Conservation (phyloP, 2,888 invertebrate species). For the Chironomus riparius region DNA sequence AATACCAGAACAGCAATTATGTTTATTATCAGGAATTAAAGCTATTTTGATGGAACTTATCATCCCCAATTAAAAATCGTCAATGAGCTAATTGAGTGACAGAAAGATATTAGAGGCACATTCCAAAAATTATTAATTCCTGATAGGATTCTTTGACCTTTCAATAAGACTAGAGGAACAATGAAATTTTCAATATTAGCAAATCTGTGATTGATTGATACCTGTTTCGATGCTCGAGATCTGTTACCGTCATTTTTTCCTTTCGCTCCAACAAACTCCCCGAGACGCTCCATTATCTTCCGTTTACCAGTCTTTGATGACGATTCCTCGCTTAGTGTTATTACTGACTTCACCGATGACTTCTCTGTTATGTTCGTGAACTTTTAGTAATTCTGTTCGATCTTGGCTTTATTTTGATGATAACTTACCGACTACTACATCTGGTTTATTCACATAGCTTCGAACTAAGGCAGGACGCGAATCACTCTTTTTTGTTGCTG, state of each 20-base stretch:
- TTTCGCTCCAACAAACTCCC: conserved; percentile 3
- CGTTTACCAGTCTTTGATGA: neutral
- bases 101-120: too few species aligned
- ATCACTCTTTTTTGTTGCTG: neutral
- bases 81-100: too few species aligned
- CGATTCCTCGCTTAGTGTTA: neutral
- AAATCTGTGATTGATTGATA: conserved; percentile 18
- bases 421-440: neutral
- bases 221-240: conserved; percentile 4
- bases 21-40: too few species aligned
- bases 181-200: neutral
- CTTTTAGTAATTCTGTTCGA: neutral
- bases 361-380: neutral
- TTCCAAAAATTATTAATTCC: neutral
- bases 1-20: too few species aligned
- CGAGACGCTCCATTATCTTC: conserved; percentile 11
- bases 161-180: neutral
- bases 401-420: neutral
- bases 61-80: too few species aligned
- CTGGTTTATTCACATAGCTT: neutral
- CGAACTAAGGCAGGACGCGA: neutral
- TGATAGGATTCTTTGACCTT: neutral
- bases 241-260: neutral
- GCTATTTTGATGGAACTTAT: too few species aligned
- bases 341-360: neutral